These are phyloP conservation scores for Sipha flava DNA, from an alignment of 1,140 invertebrate genomes.

Conservation along the genomic window DNA sequence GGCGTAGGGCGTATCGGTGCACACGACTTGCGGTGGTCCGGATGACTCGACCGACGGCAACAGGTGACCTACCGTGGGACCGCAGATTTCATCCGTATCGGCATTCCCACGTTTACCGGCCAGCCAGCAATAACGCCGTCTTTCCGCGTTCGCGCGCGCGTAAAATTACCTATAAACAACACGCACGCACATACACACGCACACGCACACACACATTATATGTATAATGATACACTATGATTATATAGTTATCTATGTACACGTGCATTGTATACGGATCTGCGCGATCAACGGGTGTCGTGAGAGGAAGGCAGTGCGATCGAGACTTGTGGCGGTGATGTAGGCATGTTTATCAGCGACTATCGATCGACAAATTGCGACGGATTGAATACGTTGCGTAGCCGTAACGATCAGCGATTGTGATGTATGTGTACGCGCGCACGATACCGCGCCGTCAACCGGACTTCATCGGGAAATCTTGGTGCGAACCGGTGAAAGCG, in stretches of 20 bases:
- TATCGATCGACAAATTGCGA: background rate
- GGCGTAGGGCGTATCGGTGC: background rate
- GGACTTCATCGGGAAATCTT: background rate
- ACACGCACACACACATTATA: no score
- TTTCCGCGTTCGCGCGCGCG: background rate
- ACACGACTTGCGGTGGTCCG: constrained; percentile 22
- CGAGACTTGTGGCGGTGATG: background rate
- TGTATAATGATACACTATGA: no score
- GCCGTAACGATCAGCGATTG: background rate
- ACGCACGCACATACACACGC: no score
- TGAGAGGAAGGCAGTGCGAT: background rate
- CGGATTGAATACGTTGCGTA: background rate
- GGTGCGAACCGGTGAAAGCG: background rate
- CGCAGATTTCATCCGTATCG: constrained; percentile 19
- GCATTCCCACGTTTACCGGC: constrained; percentile 16
- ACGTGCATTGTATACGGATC: no score
- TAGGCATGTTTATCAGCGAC: background rate
- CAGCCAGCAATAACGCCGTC: background rate
- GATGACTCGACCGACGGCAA: background rate
- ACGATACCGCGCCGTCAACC: background rate
- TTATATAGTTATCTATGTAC: no score
- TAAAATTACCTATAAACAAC: background rate
- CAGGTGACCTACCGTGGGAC: constrained; percentile 27
- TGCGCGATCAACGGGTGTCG: no score
- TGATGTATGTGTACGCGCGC: background rate